Conservation (phyloP, 2,888 invertebrate genomes). For the Pogonocherus hispidulus region DNA sequence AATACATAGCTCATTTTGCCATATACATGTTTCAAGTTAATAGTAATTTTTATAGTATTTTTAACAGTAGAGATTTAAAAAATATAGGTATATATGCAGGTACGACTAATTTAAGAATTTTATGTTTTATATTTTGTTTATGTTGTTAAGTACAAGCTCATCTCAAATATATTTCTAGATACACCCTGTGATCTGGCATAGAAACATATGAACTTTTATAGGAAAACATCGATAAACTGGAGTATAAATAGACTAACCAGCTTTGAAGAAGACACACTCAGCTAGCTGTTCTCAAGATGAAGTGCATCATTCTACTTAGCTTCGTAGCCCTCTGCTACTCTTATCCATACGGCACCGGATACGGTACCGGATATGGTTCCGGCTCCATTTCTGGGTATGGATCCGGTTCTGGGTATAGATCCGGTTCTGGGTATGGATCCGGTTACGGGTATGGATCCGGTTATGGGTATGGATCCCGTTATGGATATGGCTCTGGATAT, state of each 20-base stretch:
- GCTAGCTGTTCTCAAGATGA: conserved; percentile 45
- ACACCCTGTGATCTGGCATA: background rate
- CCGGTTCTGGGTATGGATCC: too few species aligned
- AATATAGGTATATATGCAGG: too few species aligned
- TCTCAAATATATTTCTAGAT: background rate
- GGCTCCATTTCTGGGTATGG: background rate
- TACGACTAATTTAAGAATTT: background rate
- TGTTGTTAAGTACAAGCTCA: background rate
- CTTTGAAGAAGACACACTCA: conserved; percentile 28
- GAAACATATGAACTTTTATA: background rate
- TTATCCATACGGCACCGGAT: conserved; percentile 20
- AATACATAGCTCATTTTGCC: too few species aligned
- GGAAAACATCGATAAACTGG: conserved; percentile 35
- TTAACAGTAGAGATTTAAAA: background rate
- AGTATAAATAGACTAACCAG: conserved; percentile 37
- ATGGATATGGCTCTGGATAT: background rate
- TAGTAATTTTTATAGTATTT: too few species aligned
- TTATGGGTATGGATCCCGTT: background rate
- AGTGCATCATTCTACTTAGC: conserved; percentile 42
- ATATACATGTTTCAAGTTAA: too few species aligned
- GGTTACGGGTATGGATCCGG: background rate
- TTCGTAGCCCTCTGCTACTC: conserved; percentile 43
- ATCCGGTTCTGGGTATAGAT: too few species aligned
- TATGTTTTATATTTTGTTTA: background rate
- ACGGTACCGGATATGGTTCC: background rate